Evolutionary conservation across 1,140 invertebrate genomes (phyloP), one percentile per base, ranked within the genome.

Genomic region (Macrobrachium nipponense): DNA sequence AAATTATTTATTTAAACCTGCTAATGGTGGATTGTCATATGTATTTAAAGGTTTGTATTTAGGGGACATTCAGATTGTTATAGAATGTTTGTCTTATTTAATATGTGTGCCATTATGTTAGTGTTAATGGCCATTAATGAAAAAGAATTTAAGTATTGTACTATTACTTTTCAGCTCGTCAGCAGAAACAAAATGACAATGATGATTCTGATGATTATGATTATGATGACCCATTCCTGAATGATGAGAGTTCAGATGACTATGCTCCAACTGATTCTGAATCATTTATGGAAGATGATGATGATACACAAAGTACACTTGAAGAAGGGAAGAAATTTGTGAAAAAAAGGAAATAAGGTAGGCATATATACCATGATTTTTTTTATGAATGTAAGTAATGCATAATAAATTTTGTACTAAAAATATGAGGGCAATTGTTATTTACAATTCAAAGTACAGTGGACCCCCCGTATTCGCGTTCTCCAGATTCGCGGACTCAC

Each of bases 181-280:
- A 79, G 61, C 58, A 64, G 12, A 79, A 61, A 59, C 77, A 59
- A 59, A 20, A 20, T 10, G 58, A 27, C 44, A 23, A 18, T 20
- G 58, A 70, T 60, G 79, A 68, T 62, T 64, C 61, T n/a, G 87
- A 89, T 75, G 86, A 87, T 0, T 89, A 77, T 64, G 88, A 89
- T 70, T 73, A 80, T 59, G 88, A 89, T 70, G 87, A 87, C 59
- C 72, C 80, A 20, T 89, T 89, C 82, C 66, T 89, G 73, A 82
- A 89, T 78, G 88, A 89, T 44, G 79, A 62, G 0, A 82, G 80
- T 61, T 87, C 86, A 15, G 88, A 89, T 68, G 88, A 89, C 61
- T 89, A 89, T 27, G 88, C 88, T 51, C 88, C 88, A 51, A 85
- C 86, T 2, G 88, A 85, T 14, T 84, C 81, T 18, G 82, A 59